Base-by-base conservation (phyloP, 2,888 invertebrate genomes). In the Apodemia hepburni region DNA sequence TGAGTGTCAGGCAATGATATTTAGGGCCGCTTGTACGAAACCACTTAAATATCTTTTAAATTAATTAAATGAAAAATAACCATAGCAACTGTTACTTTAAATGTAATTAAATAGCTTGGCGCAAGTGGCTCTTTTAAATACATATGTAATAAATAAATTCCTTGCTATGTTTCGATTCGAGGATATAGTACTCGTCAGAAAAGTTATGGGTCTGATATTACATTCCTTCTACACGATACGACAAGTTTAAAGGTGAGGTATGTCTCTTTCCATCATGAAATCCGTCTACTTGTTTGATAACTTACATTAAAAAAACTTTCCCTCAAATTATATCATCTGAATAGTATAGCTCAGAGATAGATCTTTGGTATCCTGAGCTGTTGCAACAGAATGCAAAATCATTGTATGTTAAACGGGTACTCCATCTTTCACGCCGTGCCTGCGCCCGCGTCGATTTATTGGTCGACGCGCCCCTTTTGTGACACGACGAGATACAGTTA, bases 391-490 rank as follows among this genome's bases (percentile, higher is more conserved):
- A 64, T 42, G 42, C 64, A 82, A 82, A 85, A 76, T 86, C 88
- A 91, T 91, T 91, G 89, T 91, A 91, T 91, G 90, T 87, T 85
- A 91, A 91, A 81, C 85, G 87, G 78, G 85, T 83, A 89, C 88
- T 89, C 84, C 90, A 84, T 90, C 89, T 87, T 83, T 85, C 85
- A 81, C 83, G 81, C 79, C 74, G 74, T 76, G 76, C 77, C 73
- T 76, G 76, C 73, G 78, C 81, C 70, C 71, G 75, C 73, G 81
- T 75, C 84, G 84, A 90, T 90, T 90, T 90, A 90, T 89, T 87
- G 77, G 84, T 72, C 73, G 85, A 79, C 88, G 80, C 87, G 83
- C 88, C 88, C 85, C 82, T 81, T 78, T 73, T 75, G 81, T 83
- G 82, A 83, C 80, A 84, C 74, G 74, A 71, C 68, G 68, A 69